These are phyloP conservation scores for Diadophis punctatus DNA, from an alignment of 2,113 vertebrate genomes.

Conservation along the genomic window DNA sequence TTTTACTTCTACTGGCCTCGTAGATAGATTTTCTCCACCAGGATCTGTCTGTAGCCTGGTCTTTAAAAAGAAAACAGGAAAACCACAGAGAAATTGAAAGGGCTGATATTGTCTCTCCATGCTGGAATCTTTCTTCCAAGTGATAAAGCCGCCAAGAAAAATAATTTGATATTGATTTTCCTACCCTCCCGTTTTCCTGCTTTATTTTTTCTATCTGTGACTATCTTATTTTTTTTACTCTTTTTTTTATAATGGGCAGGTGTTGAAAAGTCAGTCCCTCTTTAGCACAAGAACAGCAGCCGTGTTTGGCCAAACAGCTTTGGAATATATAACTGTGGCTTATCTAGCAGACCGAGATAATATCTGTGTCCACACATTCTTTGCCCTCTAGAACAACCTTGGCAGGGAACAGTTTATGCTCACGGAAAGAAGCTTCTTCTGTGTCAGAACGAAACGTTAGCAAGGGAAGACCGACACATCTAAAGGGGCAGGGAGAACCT, in stretches of 20 bases:
- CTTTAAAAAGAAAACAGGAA: background rate
- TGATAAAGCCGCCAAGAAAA: background rate
- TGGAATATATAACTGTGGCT: background rate
- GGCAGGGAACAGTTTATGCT: background rate
- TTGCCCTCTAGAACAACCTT: background rate
- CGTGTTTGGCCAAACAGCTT: background rate
- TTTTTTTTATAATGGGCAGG: background rate
- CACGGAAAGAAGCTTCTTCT: background rate
- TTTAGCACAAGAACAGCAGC: background rate
- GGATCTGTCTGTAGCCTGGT: background rate
- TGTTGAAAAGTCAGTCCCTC: background rate
- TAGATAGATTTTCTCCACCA: background rate
- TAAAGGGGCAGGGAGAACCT: background rate
- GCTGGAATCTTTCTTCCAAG: background rate
- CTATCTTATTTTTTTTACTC: background rate
- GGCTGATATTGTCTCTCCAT: background rate
- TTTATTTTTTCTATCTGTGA: background rate
- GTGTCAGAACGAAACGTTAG: background rate
- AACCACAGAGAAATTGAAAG: background rate
- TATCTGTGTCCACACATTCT: background rate
- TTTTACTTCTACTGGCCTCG: background rate
- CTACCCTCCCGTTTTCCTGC: background rate
- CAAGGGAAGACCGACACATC: background rate
- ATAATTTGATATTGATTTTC: background rate
- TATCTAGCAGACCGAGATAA: background rate